These are phyloP conservation scores for Varanus komodoensis DNA, from an alignment of 2,113 vertebrate genomes.

Conservation along the genomic window DNA sequence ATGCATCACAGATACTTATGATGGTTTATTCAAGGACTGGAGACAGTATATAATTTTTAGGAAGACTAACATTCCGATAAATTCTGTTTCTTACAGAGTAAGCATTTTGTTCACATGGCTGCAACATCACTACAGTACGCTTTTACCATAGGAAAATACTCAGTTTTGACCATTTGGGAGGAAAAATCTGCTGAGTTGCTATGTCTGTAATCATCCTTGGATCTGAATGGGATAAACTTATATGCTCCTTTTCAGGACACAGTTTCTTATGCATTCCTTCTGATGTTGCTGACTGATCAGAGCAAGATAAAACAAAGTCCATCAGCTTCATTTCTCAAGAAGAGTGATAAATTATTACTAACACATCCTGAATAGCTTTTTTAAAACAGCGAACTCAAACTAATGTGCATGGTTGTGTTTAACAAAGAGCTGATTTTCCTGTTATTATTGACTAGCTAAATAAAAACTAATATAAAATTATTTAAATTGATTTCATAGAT, in stretches of 20 bases:
- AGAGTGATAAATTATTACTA: background rate
- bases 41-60: background rate
- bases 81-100: background rate
- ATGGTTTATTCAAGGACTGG: slow-evolving; percentile 28
- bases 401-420: background rate
- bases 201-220: background rate
- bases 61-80: background rate
- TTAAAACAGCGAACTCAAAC: background rate
- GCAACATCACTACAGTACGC: background rate
- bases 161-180: background rate
- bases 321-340: background rate
- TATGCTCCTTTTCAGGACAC: background rate
- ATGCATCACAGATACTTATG: background rate
- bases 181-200: background rate
- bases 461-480: background rate
- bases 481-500: background rate
- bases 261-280: background rate
- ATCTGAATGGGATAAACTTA: background rate
- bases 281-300: background rate
- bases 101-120: background rate
- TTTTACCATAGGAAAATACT: background rate
- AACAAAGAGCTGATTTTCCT: background rate
- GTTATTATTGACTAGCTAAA: background rate
- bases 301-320: slow-evolving; percentile 17
- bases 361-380: background rate